Evolutionary conservation across 2,888 invertebrate genomes (phyloP), one percentile per base, ranked within the genome.

Genomic region (Xanthia togata): DNA sequence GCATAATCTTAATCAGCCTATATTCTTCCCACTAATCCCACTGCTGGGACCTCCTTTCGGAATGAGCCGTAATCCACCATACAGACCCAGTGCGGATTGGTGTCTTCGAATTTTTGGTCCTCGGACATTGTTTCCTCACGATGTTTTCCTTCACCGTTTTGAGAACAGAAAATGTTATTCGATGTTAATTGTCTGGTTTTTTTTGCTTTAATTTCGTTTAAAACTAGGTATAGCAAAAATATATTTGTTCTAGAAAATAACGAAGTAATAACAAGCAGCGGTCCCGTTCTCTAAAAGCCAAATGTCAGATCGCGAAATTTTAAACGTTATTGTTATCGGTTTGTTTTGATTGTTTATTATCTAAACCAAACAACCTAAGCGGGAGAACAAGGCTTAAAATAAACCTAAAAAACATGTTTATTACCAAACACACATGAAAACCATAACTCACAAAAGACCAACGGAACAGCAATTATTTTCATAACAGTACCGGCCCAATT

Each of bases 401-500:
- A 60, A 55, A 14, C 26, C n/a, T 41, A 62, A 63, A 64, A 64
- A 62, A 75, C 69, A 63, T 59, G 23, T 85, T 85, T 74, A 55
- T 64, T 44, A 60, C 64, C 44, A 74, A 70, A 78, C 74, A 81
- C 80, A 85, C 65, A 79, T 87, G 87, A 60, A 73, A 79, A 81
- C 35, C 76, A 76, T 85, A 79, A 82, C n/a, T 87, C 64, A 78
- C 31, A 67, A 60, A 57, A 68, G 81, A 88, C 80, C 81, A 80
- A 78, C 83, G 80, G 78, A 53, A 69, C 53, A 75, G 41, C 70
- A 81, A 83, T 87, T 80, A 70, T 76, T 80, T 75, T 80, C 65
- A 78, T 83, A 84, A 76, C 83, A 72, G 74, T 78, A 80, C 63
- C 83, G 87, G 72, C 88, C 91, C 86, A 92, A 92, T 92, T 92